A percentile compares a stretch with the other conserved stretches of the same genome.
Conservation (phyloP, 2,797 vertebrate species). For the Syngnathus acus region DNA sequence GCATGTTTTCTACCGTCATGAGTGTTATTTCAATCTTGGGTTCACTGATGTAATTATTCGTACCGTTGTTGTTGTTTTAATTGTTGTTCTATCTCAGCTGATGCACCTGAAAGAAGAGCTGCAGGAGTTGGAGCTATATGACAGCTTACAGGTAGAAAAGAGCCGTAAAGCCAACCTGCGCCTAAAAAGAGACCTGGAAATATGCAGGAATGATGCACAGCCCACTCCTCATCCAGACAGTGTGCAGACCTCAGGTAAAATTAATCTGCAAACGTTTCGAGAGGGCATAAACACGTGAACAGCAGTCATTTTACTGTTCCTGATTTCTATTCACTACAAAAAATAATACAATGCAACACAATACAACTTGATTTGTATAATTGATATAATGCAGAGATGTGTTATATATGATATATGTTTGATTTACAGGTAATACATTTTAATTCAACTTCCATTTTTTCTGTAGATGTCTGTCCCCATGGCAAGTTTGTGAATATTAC, state of each 20-base stretch:
- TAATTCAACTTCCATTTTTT: not conserved
- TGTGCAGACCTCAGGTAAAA: slow-evolving; percentile 11
- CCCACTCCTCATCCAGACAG: slow-evolving; percentile 27
- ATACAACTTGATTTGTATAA: too few relatives aligned
- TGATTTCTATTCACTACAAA: not conserved
- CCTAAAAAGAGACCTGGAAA: slow-evolving; percentile 51
- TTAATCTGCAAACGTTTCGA: not conserved
- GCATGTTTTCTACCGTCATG: too few relatives aligned
- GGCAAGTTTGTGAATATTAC: slow-evolving; percentile 49
- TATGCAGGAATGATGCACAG: slow-evolving; percentile 32
- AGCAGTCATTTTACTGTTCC: not conserved
- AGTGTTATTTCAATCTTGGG: not conserved
- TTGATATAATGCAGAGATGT: too few relatives aligned
- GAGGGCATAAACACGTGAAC: not conserved
- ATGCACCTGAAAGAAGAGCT: slow-evolving; percentile 34
- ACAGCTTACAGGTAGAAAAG: slow-evolving; percentile 49
- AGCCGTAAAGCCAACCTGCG: slow-evolving; percentile 46
- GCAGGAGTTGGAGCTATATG: slow-evolving; percentile 50
- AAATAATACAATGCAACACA: too few relatives aligned
- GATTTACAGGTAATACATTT: too few relatives aligned
- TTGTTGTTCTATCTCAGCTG: slow-evolving; percentile 38
- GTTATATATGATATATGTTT: too few relatives aligned
- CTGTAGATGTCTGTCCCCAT: slow-evolving; percentile 50
- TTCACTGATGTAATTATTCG: not conserved
- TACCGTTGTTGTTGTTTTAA: not conserved